These are phyloP conservation scores for Cassiopea xamachana DNA, from an alignment of 30 jellyfish, hydroid and myxozoan genomes.

Conservation along the genomic window DNA sequence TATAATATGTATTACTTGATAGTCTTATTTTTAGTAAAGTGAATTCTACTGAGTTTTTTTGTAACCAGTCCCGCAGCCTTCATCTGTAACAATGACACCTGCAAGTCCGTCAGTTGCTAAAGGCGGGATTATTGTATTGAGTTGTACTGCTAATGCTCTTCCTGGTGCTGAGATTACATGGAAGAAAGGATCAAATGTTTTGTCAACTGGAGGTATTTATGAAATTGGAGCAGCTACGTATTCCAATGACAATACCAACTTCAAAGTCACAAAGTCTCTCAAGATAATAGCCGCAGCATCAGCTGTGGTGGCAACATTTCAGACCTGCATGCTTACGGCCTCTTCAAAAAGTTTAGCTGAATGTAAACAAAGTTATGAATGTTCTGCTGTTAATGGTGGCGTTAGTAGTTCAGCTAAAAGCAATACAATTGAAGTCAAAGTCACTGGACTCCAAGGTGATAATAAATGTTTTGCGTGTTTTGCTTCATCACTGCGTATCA, in stretches of 20 bases:
- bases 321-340: conserved; percentile 13
- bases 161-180: conserved; percentile 35
- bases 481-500: not conserved
- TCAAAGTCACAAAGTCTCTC: conserved; percentile 7
- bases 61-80: conserved; percentile 16
- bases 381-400: conserved; percentile 35
- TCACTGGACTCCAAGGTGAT: conserved; percentile 54
- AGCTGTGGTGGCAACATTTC: not conserved
- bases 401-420: conserved; percentile 7
- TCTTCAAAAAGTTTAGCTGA: conserved; percentile 13
- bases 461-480: not conserved
- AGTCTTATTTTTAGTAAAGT: too few species aligned
- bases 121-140: conserved; percentile 22
- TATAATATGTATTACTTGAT: too few species aligned
- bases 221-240: conserved; percentile 13
- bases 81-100: conserved; percentile 20
- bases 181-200: conserved; percentile 16
- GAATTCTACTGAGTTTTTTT: too few species aligned
- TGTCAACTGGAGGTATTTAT: conserved; percentile 22
- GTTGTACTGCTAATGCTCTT: conserved; percentile 50
- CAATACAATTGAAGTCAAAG: conserved; percentile 9
- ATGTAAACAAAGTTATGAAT: conserved; percentile 33
- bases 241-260: conserved; percentile 14
- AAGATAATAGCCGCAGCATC: conserved; percentile 42
- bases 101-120: conserved; percentile 21